Evolutionary conservation across 2,888 invertebrate genomes (phyloP).

Genomic region (Hesperia comma): DNA sequence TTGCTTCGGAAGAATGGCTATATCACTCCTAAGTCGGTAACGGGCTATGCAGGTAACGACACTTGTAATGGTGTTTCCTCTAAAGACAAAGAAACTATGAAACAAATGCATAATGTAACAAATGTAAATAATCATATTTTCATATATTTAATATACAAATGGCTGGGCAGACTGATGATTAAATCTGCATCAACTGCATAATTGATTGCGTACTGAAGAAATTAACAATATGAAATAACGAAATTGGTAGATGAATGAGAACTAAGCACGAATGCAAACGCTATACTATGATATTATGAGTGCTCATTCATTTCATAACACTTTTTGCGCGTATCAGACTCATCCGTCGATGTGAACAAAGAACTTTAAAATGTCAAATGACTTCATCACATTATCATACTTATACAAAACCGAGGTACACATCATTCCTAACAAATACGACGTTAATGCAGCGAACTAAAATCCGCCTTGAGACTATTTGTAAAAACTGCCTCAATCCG

Average conservation of each 20-base stretch:
- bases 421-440: constrained; percentile 63
- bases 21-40: too few species aligned
- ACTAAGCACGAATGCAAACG: not conserved
- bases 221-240: not conserved
- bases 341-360: constrained; percentile 36
- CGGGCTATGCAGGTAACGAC: too few species aligned
- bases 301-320: constrained; percentile 5
- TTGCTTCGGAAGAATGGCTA: too few species aligned
- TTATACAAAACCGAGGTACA: constrained; percentile 55
- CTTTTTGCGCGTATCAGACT: constrained; percentile 25
- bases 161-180: too few species aligned
- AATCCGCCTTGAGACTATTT: constrained; percentile 62
- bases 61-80: too few species aligned
- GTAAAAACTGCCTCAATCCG: constrained; percentile 56
- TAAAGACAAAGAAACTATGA: too few species aligned
- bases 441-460: constrained; percentile 57
- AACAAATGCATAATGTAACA: too few species aligned
- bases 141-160: too few species aligned
- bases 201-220: not conserved
- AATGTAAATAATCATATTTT: too few species aligned
- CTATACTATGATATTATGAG: not conserved
- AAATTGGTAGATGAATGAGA: not conserved
- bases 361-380: constrained; percentile 60
- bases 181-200: not conserved
- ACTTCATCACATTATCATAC: constrained; percentile 67